These are phyloP conservation scores for Columba guinea DNA, from an alignment of 2,797 vertebrate species.

Conservation along the genomic window DNA sequence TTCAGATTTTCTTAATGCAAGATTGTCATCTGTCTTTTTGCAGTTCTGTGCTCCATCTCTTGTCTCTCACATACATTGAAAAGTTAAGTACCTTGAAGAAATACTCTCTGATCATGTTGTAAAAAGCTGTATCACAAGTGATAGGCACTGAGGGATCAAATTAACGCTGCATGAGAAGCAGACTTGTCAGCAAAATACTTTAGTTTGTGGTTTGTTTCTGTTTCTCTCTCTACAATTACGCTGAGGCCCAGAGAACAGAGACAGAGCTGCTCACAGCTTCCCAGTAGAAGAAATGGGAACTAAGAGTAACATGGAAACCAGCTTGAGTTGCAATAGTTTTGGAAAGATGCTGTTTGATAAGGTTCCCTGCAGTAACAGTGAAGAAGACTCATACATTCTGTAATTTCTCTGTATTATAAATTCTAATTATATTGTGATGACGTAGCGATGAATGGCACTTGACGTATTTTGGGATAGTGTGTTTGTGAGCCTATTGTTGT, in stretches of 20 bases:
- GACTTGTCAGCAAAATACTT: conserved; percentile 43
- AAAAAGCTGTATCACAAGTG: conserved; percentile 47
- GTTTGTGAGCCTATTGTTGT: background rate
- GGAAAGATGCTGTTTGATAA: background rate
- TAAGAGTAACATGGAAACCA: background rate
- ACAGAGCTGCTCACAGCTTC: conserved; percentile 6
- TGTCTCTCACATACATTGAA: conserved; percentile 60
- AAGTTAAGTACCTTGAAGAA: conserved; percentile 68
- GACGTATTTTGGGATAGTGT: background rate
- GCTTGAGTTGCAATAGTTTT: background rate
- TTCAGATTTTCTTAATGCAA: conserved; percentile 58
- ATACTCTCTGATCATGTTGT: conserved; percentile 50
- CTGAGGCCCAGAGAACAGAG: background rate
- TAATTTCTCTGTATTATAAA: background rate
- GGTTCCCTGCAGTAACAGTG: background rate
- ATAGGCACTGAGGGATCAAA: conserved; percentile 53
- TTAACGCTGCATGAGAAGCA: conserved; percentile 54
- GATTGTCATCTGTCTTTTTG: conserved; percentile 70
- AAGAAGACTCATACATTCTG: background rate
- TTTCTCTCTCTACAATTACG: background rate
- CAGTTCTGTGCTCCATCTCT: conserved; percentile 58
- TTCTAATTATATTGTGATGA: background rate
- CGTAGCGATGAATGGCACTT: background rate
- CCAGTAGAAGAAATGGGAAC: background rate
- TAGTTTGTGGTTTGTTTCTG: conserved; percentile 22